Evolutionary conservation across 2,797 vertebrate genomes (phyloP).

Genomic region (Lagodon rhomboides): DNA sequence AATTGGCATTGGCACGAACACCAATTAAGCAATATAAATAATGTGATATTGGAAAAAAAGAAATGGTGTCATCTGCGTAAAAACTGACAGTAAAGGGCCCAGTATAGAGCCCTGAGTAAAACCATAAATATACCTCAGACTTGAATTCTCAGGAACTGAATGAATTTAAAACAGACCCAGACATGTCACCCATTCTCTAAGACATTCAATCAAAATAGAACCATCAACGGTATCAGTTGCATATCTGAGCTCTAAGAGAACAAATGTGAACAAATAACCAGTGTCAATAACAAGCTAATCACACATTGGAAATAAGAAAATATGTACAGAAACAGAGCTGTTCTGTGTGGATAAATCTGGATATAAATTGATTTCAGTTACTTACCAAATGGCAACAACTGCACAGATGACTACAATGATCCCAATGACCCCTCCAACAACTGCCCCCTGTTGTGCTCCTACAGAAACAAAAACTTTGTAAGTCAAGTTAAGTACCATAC

Average conservation of each 20-base stretch:
- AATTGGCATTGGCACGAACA: not conserved
- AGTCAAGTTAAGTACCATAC: not conserved
- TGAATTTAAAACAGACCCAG: too few relatives aligned
- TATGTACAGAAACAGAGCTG: not conserved
- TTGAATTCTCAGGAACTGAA: not conserved
- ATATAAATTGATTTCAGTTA: too few relatives aligned
- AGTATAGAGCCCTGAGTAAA: not conserved
- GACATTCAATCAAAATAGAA: not conserved
- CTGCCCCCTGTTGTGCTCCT: not conserved
- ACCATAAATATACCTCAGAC: not conserved
- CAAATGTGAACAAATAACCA: too few relatives aligned
- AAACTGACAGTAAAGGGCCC: not conserved
- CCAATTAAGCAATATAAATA: not conserved
- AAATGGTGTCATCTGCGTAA: not conserved
- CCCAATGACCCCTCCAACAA: slow-evolving; percentile 15
- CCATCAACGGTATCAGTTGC: not conserved
- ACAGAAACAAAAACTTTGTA: not conserved
- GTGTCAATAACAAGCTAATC: too few relatives aligned
- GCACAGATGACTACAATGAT: slow-evolving; percentile 12
- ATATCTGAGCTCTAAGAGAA: too few relatives aligned
- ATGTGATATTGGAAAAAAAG: not conserved
- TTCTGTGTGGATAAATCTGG: not conserved
- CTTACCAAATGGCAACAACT: slow-evolving; percentile 13
- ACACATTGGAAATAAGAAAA: not conserved
- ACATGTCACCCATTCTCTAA: too few relatives aligned